phyloP scores from a whole-genome alignment of 2,797 vertebrate genomes.

The Pipistrellus pipistrellus region DNA sequence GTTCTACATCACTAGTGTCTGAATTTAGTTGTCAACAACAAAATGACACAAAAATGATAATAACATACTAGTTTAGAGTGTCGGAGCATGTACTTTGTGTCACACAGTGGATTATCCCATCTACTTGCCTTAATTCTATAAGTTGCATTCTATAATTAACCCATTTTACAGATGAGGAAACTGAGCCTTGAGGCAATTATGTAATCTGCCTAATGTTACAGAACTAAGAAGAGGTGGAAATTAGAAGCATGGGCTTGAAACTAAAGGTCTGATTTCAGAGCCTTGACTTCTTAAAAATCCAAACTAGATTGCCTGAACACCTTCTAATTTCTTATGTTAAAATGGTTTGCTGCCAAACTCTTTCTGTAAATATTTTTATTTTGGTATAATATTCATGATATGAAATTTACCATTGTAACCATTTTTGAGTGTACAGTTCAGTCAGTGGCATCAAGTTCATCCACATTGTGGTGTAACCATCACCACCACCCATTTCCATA shows the following conservation, averaged over 20 bases:
- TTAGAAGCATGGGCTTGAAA: not conserved
- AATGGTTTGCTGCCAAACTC: not conserved
- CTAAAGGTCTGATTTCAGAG: not conserved
- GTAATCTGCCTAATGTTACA: not conserved
- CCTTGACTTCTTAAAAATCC: not conserved
- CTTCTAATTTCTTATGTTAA: constrained; percentile 14
- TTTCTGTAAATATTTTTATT: not conserved
- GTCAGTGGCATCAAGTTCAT: not conserved
- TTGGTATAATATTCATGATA: not conserved
- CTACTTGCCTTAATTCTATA: not conserved
- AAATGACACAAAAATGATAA: not conserved
- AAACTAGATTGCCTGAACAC: not conserved
- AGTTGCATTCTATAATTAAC: not conserved
- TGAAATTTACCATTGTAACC: not conserved
- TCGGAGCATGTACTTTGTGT: not conserved
- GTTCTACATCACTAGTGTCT: not conserved
- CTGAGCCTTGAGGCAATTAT: not conserved
- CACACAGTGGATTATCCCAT: not conserved
- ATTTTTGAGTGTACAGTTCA: not conserved
- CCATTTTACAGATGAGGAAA: not conserved
- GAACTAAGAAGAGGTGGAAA: not conserved
- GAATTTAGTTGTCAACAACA: not conserved
- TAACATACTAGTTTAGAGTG: not conserved
- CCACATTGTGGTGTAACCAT: accelerated
- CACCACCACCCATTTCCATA: not conserved